Percentiles rank a stretch among this genome's conserved stretches.
Conservation (phyloP, 2,797 vertebrate species). For the Anableps anableps region DNA sequence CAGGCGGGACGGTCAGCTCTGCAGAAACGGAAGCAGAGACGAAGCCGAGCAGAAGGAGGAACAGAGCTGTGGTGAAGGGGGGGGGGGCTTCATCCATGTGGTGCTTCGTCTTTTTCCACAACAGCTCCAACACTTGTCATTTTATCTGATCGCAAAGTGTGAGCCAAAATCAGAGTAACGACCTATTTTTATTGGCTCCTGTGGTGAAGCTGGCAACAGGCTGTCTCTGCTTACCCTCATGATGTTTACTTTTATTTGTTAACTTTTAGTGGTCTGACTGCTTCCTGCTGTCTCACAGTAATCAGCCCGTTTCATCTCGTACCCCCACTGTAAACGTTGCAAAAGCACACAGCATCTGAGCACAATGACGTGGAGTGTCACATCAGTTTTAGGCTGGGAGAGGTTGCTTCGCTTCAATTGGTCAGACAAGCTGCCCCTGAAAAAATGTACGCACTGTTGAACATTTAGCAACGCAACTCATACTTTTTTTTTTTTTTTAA, state of each 20-base stretch:
- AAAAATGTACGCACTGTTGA: neutral
- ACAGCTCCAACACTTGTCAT: neutral
- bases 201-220: neutral
- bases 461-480: neutral
- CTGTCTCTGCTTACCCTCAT: neutral
- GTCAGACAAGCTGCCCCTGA: neutral
- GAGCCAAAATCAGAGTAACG: neutral
- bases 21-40: constrained; percentile 21
- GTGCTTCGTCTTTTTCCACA: constrained; percentile 1
- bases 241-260: neutral
- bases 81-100: constrained; percentile 46
- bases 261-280: constrained; percentile 1
- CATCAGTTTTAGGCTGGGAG: neutral
- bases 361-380: neutral
- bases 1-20: constrained; percentile 7
- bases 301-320: constrained; percentile 7
- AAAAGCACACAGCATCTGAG: neutral
- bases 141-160: neutral
- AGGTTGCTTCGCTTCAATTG: neutral
- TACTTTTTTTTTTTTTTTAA: neutral
- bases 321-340: constrained; percentile 2
- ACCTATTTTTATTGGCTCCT: neutral
- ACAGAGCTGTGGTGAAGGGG: constrained; percentile 35
- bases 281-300: constrained; percentile 1
- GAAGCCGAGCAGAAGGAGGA: constrained; percentile 48